Conservation (phyloP, 2,888 invertebrate species). For the Hoplodrina ambigua region DNA sequence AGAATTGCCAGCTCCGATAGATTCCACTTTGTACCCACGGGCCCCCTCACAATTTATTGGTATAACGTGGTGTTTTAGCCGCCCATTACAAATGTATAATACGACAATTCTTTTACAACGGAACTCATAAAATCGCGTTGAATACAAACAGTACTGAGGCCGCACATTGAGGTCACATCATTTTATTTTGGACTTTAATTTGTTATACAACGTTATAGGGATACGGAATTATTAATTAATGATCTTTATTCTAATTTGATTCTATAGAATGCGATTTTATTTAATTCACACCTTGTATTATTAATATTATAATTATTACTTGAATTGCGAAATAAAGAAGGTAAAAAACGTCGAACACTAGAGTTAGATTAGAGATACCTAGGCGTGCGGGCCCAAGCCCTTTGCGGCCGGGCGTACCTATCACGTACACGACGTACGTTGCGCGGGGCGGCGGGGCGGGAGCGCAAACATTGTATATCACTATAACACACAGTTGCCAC, state of each 20-base stretch:
- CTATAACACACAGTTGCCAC: constrained; percentile 34
- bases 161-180: constrained; percentile 24
- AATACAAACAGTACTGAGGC: constrained; percentile 45
- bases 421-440: constrained; percentile 31
- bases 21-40: constrained; percentile 41
- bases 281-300: background rate
- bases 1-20: constrained; percentile 39
- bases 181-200: constrained; percentile 34
- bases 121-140: constrained; percentile 47
- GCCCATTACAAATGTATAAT: constrained; percentile 53
- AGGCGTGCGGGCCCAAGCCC: constrained; percentile 8
- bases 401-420: background rate
- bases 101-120: constrained; percentile 52
- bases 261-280: constrained; percentile 5
- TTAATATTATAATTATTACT: background rate
- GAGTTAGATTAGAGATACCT: constrained; percentile 1
- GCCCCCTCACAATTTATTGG: constrained; percentile 44
- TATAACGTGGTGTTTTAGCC: constrained; percentile 55
- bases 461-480: constrained; percentile 31
- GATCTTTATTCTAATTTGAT: constrained; percentile 12
- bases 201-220: constrained; percentile 22
- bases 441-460: background rate
- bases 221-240: constrained; percentile 9
- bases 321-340: constrained; percentile 11
- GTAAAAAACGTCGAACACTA: background rate